Evolutionary conservation across 2,113 vertebrate genomes (phyloP).

Genomic region (Oplegnathus fasciatus): DNA sequence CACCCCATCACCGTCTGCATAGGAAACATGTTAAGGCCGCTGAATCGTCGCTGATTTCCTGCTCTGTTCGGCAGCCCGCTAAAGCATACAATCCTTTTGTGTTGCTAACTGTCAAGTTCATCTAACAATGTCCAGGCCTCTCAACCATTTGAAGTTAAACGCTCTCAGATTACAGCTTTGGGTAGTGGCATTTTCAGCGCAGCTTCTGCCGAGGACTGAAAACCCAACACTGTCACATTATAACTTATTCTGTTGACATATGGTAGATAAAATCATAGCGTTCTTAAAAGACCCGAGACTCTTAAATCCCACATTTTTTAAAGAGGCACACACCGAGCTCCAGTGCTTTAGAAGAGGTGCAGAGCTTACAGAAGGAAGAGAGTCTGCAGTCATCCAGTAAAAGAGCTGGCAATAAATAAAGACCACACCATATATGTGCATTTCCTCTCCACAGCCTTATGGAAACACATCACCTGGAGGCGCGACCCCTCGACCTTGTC

Average conservation of each 20-base stretch:
- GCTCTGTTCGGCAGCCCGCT: slow-evolving; percentile 12
- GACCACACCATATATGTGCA: slow-evolving; percentile 84
- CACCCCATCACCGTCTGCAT: slow-evolving; percentile 37
- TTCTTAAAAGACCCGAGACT: slow-evolving; percentile 15
- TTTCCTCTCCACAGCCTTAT: slow-evolving; percentile 76
- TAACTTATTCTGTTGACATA: slow-evolving; percentile 34
- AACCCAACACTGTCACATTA: slow-evolving; percentile 5
- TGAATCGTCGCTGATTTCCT: slow-evolving; percentile 60
- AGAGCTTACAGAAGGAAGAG: slow-evolving; percentile 58
- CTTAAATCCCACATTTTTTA: slow-evolving; percentile 29
- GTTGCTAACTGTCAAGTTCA: slow-evolving; percentile 62
- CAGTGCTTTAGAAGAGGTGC: slow-evolving; percentile 41
- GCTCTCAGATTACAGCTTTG: slow-evolving; percentile 44
- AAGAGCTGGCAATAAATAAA: slow-evolving; percentile 80
- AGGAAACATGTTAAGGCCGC: slow-evolving; percentile 50
- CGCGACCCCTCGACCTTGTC: slow-evolving; percentile 76
- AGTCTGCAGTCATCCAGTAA: slow-evolving; percentile 67
- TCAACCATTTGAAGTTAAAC: slow-evolving; percentile 56
- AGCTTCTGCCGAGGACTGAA: not conserved
- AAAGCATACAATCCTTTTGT: slow-evolving; percentile 58
- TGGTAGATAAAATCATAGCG: slow-evolving; percentile 21
- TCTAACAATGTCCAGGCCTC: slow-evolving; percentile 68
- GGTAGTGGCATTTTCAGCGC: slow-evolving; percentile 23
- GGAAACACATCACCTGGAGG: slow-evolving; percentile 86
- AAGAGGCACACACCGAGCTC: slow-evolving; percentile 6